A percentile compares a stretch with the other conserved stretches of the same genome.
These are phyloP conservation scores for Rhinogobio ventralis DNA, from an alignment of 2,797 vertebrate genomes.

Conservation along the genomic window DNA sequence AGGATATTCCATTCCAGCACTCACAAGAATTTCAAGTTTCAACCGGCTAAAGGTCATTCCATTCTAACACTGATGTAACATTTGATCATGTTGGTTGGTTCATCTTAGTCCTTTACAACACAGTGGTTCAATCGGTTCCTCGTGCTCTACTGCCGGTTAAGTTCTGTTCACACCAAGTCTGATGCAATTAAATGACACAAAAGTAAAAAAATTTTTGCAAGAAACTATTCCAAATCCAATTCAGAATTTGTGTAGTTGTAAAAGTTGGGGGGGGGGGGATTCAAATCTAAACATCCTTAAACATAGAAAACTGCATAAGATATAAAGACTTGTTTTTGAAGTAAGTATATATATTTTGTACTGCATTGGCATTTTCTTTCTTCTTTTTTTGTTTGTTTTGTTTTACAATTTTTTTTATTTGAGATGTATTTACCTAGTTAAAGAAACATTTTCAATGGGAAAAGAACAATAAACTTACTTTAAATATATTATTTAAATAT, in stretches of 20 bases:
- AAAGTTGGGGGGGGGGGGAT: no score
- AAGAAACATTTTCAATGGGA: background rate
- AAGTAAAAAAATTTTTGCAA: no score
- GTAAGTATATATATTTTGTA: background rate
- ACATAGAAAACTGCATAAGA: background rate
- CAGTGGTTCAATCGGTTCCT: background rate
- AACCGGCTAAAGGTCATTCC: conserved; percentile 28
- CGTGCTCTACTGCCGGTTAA: background rate
- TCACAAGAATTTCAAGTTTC: background rate
- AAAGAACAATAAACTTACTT: background rate
- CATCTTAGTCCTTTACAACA: background rate
- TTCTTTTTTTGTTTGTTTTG: no score
- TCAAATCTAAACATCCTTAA: background rate
- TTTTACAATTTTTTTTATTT: no score
- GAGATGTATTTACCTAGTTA: background rate
- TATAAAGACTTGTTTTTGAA: background rate
- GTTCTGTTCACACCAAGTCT: background rate
- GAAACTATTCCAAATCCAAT: background rate
- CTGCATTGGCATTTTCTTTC: no score
- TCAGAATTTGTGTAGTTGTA: no score
- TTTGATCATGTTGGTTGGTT: conserved; percentile 7
- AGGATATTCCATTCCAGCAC: conserved; percentile 14
- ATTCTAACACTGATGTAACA: conserved; percentile 7
- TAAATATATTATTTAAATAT: no score
- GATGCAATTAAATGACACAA: background rate